phyloP scores from a whole-genome alignment of 1,140 invertebrate genomes.

The Oedothorax gibbosus region DNA sequence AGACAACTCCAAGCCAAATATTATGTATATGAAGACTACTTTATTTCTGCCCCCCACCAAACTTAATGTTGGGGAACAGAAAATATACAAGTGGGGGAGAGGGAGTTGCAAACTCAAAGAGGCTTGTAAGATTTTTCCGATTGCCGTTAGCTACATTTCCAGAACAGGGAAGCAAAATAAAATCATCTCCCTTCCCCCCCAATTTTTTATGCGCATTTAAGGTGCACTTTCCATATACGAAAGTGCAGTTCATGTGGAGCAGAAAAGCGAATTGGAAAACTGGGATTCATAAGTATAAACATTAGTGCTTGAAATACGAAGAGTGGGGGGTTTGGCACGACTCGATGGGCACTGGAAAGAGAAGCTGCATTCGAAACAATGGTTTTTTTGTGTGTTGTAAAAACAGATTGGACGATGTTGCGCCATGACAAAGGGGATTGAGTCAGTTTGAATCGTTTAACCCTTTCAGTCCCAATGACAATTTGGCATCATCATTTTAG shows the following conservation, averaged over 20 bases:
- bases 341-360: conserved; percentile 44
- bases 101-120: conserved; percentile 26
- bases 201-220: conserved; percentile 47
- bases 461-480: too few relatives aligned
- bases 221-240: conserved; percentile 59
- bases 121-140: conserved; percentile 51
- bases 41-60: not conserved
- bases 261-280: conserved; percentile 55
- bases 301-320: conserved; percentile 40
- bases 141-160: conserved; percentile 47
- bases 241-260: conserved; percentile 46
- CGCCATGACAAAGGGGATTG: too few relatives aligned
- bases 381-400: too few relatives aligned
- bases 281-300: conserved; percentile 59
- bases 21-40: not conserved
- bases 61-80: conserved; percentile 43
- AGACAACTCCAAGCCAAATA: too few relatives aligned
- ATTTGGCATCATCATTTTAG: too few relatives aligned
- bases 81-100: conserved; percentile 14
- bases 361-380: not conserved
- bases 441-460: too few relatives aligned
- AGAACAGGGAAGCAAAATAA: conserved; percentile 41
- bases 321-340: conserved; percentile 12
- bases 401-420: too few relatives aligned
- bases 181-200: conserved; percentile 2